These are phyloP conservation scores for Blastobasis adustella DNA, from an alignment of 2,888 invertebrate genomes.

Conservation along the genomic window DNA sequence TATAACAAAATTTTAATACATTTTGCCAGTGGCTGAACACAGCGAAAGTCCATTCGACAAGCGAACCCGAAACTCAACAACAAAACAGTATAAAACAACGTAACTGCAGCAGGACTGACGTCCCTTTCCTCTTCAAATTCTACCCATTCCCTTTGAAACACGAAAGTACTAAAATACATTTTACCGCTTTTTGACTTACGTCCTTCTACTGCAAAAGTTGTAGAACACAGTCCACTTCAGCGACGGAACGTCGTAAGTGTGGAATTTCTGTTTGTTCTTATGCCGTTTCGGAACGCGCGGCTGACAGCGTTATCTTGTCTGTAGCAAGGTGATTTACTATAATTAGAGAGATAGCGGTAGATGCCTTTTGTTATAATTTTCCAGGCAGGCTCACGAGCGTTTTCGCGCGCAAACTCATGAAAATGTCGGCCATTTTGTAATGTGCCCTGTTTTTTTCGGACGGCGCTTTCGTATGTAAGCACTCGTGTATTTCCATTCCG, in stretches of 20 bases:
- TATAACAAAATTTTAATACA: slow-evolving; percentile 12
- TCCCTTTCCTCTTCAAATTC: slow-evolving; percentile 31
- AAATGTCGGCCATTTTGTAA: slow-evolving; percentile 72
- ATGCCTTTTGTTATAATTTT: slow-evolving; percentile 75
- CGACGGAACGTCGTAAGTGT: slow-evolving; percentile 48
- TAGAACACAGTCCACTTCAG: slow-evolving; percentile 29
- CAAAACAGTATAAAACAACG: slow-evolving; percentile 44
- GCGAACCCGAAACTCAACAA: slow-evolving; percentile 38
- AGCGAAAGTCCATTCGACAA: slow-evolving; percentile 64
- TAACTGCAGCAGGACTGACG: slow-evolving; percentile 27
- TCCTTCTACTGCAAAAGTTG: slow-evolving; percentile 24
- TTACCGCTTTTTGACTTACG: slow-evolving; percentile 30
- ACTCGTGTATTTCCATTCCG: too few species aligned
- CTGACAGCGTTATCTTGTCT: slow-evolving; percentile 67
- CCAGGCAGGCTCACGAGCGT: slow-evolving; percentile 66
- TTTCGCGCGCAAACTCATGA: slow-evolving; percentile 71
- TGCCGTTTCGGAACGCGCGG: slow-evolving; percentile 46
- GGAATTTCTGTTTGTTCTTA: slow-evolving; percentile 34
- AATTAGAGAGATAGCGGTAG: slow-evolving; percentile 76
- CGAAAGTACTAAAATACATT: slow-evolving; percentile 35
- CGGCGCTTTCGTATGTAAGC: slow-evolving; percentile 35
- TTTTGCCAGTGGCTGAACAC: slow-evolving; percentile 58
- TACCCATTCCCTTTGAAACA: slow-evolving; percentile 26
- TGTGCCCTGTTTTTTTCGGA: slow-evolving; percentile 72
- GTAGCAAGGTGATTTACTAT: slow-evolving; percentile 75